Evolutionary conservation across 2,113 vertebrate genomes (phyloP).

Genomic region (Lipotes vexillifer): DNA sequence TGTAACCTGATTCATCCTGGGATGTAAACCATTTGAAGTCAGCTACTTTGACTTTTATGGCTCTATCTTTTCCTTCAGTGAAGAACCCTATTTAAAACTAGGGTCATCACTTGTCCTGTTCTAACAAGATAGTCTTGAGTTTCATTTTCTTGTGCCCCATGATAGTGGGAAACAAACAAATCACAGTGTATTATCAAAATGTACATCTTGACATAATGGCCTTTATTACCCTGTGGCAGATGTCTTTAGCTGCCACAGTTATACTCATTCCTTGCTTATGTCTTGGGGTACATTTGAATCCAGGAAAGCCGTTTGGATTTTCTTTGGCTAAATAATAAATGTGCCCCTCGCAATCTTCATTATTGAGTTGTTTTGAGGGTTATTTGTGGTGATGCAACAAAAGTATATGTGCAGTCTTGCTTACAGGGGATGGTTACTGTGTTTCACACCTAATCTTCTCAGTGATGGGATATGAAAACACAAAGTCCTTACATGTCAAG

Average conservation of each 20-base stretch:
- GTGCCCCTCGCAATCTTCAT: background rate
- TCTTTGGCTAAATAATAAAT: slow-evolving; percentile 31
- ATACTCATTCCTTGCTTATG: slow-evolving; percentile 49
- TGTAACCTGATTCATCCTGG: slow-evolving; percentile 84
- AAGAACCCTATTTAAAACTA: slow-evolving; percentile 82
- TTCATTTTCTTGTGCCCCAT: slow-evolving; percentile 66
- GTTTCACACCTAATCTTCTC: background rate
- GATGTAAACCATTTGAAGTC: slow-evolving; percentile 85
- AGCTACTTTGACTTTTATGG: slow-evolving; percentile 82
- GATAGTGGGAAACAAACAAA: slow-evolving; percentile 32
- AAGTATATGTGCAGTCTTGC: background rate
- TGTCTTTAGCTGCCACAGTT: background rate
- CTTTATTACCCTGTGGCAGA: background rate
- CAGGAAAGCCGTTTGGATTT: slow-evolving; percentile 40
- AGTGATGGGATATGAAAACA: slow-evolving; percentile 21
- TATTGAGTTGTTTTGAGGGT: slow-evolving; percentile 42
- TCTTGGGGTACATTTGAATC: slow-evolving; percentile 38
- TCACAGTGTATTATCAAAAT: slow-evolving; percentile 38
- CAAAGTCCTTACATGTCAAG: slow-evolving; percentile 29
- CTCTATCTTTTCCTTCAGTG: slow-evolving; percentile 78
- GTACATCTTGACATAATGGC: background rate
- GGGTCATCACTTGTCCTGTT: slow-evolving; percentile 77
- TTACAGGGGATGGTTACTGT: background rate
- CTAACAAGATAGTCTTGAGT: slow-evolving; percentile 69
- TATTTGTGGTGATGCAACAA: background rate